Base-by-base conservation (phyloP, 2,113 vertebrate genomes). In the Hypanus sabinus region DNA sequence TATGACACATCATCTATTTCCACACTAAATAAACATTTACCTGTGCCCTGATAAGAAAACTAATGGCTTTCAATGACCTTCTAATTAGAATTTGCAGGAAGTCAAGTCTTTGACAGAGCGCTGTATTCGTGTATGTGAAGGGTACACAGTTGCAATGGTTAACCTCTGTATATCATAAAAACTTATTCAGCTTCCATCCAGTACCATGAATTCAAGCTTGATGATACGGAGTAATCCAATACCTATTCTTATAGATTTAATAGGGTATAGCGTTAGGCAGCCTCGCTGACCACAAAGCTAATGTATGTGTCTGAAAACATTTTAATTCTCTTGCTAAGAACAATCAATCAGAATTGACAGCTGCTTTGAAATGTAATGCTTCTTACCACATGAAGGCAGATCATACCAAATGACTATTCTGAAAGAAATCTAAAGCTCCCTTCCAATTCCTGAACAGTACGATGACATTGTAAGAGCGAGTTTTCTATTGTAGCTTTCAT, bases 401-500 rank as follows among this genome's bases (percentile, higher is more conserved):
- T 90, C 85, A 90, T n/a, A 68, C 65, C 4, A 90, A 90, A 65
- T 90, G 65, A 14, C 60, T 68, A 65, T 90, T 90, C 60, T 65
- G 65, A n/a, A 36, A 90, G 83, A 10, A 62, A 62, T 88, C 83
- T 88, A 55, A 7, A 30, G 30, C 57, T 62, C 18, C 7, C 24
- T 65, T 90, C 60, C 57, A 65, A 65, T 90, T 65, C 65, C 85
- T 90, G 30, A 65, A n/a, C n/a, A 3, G 16, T 33, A 62, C 60
- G 18, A n/a, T 90, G 85, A 90, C 85, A 90, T 90, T 90, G 65
- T 90, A 90, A 90, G n/a, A 65, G 33, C 14, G 7, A 18, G 30
- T 33, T 90, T 90, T 90, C 60, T 65, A 68, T 90, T 90, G 85
- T 30, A 90, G 85, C 18, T 90, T 90, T 65, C 85, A 90, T 90